These are phyloP conservation scores for Podargus strigoides DNA, from an alignment of 2,797 vertebrate genomes.

Conservation along the genomic window DNA sequence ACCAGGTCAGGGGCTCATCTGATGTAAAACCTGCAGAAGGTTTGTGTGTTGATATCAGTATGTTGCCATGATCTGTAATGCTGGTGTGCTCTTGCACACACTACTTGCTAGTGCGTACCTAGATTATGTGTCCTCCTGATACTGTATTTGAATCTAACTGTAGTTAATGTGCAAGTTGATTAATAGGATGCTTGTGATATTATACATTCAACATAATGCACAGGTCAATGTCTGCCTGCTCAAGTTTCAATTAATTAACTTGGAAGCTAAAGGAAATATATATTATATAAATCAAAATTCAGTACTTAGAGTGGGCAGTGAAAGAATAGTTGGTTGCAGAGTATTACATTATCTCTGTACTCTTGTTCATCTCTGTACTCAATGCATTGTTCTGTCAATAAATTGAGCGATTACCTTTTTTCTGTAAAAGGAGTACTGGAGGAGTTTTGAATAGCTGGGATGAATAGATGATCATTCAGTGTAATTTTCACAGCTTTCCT, in stretches of 20 bases:
- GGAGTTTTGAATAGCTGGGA: constrained; percentile 5
- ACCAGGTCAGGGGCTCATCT: neutral
- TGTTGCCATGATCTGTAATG: neutral
- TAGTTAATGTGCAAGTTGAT: neutral
- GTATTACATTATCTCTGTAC: neutral
- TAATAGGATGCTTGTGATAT: neutral
- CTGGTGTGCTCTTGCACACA: neutral
- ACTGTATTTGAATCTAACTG: neutral
- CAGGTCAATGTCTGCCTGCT: neutral
- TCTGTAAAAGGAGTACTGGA: neutral
- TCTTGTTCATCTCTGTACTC: neutral
- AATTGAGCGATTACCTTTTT: neutral
- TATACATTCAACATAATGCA: neutral
- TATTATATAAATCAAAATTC: neutral
- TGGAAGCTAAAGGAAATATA: neutral
- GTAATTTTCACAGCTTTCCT: constrained; percentile 17
- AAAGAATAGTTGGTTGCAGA: neutral
- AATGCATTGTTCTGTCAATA: neutral
- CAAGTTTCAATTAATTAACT: neutral
- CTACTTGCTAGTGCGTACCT: neutral
- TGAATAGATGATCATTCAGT: neutral
- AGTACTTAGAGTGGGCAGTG: neutral
- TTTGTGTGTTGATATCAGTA: neutral
- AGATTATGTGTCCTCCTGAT: neutral
- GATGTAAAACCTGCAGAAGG: neutral